Evolutionary conservation across 1,140 invertebrate genomes (phyloP), one percentile per base, ranked within the genome.

Genomic region (Stegodyphus mimosarum): DNA sequence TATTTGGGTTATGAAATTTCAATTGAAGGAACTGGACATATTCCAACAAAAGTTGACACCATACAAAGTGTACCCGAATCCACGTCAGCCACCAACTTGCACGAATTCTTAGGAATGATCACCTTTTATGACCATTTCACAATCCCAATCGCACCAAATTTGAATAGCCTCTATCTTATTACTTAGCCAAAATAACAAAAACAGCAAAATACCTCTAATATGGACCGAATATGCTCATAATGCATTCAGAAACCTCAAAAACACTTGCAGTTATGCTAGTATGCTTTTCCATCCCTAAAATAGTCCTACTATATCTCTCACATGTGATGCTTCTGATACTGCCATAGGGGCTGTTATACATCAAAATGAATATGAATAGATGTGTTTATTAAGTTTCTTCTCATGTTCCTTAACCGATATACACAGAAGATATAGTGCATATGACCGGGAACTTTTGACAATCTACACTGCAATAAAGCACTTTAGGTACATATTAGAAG

Each of bases 231-330:
- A 86, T 7, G 63, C 89, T 6, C 63, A 88, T 7, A 7, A 75
- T 78, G 89, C 91, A 1, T 91, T 92, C 85, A 79, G 88, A 6
- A 51, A 88, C 7, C 90, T 89, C 84, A 92, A 92, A 87, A 17
- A 87, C n/a, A 87, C 69, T 10, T 73, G 91, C 11, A 87, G 87
- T 11, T 3, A 70, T 11, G 33, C 80, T 17, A 63, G 77, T 49
- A 50, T 70, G 15, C 63, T 88, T 5, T 71, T 7, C 10, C 83
- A 87, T 17, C 87, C 86, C n/a, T 53, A 50, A 63, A 33, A 18
- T 60, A 64, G 63, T 5, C 55, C 55, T 64, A 64, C n/a, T 53
- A 52, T 74, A 52, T 55, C 88, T 49, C 60, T 69, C 17, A 75
- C 83, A 71, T 71, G 70, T 6, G 88, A 88, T 63, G 87, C 87